phyloP scores from a whole-genome alignment of 1,140 invertebrate genomes.

The Meloidogyne chitwoodi region DNA sequence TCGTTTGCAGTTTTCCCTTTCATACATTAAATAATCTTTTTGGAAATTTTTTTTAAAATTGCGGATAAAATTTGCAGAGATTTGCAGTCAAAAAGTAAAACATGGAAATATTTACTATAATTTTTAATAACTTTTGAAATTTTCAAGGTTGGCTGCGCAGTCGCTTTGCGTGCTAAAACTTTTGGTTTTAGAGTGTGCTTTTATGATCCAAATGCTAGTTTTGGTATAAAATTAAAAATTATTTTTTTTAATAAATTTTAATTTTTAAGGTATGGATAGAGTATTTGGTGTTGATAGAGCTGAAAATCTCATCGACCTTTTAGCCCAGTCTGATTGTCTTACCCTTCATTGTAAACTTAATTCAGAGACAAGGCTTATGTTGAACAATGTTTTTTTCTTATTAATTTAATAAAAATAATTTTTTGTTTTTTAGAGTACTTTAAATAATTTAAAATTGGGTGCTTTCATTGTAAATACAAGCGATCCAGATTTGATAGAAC shows the following conservation, averaged over 20 bases:
- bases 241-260: slow-evolving; percentile 8
- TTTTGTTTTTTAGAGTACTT: slow-evolving; percentile 63
- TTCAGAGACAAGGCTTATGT: slow-evolving; percentile 93
- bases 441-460: slow-evolving; percentile 93
- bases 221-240: slow-evolving; percentile 66
- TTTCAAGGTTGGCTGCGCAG: not conserved
- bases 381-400: slow-evolving; percentile 71
- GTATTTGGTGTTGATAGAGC: slow-evolving; percentile 87
- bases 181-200: slow-evolving; percentile 97
- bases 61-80: no score
- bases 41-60: no score
- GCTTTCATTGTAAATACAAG: slow-evolving; percentile 99
- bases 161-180: slow-evolving; percentile 73
- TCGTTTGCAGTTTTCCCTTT: no score
- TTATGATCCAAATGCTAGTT: slow-evolving; percentile 91
- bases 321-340: slow-evolving; percentile 94
- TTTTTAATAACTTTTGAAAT: no score
- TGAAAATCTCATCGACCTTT: slow-evolving; percentile 83
- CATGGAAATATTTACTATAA: no score
- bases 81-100: no score
- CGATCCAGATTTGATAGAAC: slow-evolving; percentile 86
- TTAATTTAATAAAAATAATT: not conserved
- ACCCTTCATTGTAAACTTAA: slow-evolving; percentile 93
- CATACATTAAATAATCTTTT: no score
- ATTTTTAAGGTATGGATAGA: slow-evolving; percentile 73